Conservation (phyloP, 1,140 invertebrate genomes). For the Heliconius hewitsoni region DNA sequence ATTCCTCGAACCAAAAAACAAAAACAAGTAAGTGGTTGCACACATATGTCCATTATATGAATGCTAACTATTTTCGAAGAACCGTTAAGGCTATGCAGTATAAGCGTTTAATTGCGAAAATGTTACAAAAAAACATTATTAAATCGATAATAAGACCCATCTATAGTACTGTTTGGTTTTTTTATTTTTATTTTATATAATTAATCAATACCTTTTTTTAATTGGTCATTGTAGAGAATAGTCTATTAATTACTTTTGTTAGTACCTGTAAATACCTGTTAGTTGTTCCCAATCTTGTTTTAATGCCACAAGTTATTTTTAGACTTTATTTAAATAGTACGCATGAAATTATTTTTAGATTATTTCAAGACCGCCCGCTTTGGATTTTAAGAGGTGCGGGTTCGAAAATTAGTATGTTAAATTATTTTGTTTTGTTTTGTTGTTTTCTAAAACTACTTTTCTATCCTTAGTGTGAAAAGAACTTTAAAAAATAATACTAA, state of each 20-base stretch:
- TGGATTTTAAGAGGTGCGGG: no score
- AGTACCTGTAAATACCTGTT: not conserved
- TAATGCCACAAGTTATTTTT: not conserved
- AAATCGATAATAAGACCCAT: constrained; percentile 9
- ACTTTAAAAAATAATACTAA: no score
- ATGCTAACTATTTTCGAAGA: constrained; percentile 23
- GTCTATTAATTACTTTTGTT: not conserved
- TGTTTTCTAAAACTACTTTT: no score
- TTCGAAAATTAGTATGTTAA: no score
- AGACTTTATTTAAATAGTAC: not conserved
- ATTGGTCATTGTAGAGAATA: not conserved
- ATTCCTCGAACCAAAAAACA: constrained; percentile 14
- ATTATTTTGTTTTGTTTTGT: no score
- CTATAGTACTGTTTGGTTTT: not conserved
- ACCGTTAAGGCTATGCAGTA: constrained; percentile 20
- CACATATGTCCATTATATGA: constrained; percentile 14
- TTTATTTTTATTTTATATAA: constrained; percentile 12
- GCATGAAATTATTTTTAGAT: not conserved
- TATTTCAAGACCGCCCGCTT: not conserved
- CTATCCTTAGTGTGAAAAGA: no score
- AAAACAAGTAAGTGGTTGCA: constrained; percentile 19
- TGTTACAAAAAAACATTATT: constrained; percentile 2
- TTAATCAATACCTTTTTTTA: constrained; percentile 2
- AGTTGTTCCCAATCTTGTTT: not conserved
- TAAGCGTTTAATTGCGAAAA: constrained; percentile 10